Evolutionary conservation across 2,888 invertebrate species (phyloP).

Genomic region (Chaitophorus viminalis): DNA sequence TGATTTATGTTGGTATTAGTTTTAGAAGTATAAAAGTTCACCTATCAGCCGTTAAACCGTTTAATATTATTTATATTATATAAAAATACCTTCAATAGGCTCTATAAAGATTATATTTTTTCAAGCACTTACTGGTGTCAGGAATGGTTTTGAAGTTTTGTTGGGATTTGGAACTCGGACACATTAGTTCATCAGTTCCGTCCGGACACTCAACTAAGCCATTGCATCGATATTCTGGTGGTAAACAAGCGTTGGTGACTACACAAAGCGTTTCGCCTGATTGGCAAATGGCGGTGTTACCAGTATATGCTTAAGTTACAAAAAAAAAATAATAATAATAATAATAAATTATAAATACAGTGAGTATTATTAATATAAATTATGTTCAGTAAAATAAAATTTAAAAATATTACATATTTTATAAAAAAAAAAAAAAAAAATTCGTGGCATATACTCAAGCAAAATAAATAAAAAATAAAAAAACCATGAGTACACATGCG

Average conservation of each 20-base stretch:
- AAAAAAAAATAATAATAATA: constrained; percentile 13
- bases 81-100: background rate
- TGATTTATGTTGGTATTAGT: background rate
- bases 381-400: background rate
- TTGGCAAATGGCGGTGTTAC: constrained; percentile 20
- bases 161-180: constrained; percentile 70
- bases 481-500: background rate
- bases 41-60: background rate
- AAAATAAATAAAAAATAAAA: background rate
- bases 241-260: constrained; percentile 49
- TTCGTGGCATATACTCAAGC: background rate
- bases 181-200: constrained; percentile 86
- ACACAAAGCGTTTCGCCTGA: constrained; percentile 46
- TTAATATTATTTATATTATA: background rate
- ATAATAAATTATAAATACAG: constrained; percentile 1
- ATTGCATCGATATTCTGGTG: constrained; percentile 76
- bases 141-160: no score
- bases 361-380: background rate
- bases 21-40: background rate
- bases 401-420: background rate
- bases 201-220: constrained; percentile 93
- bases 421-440: background rate
- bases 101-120: background rate
- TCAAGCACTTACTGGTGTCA: background rate
- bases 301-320: constrained; percentile 25